Evolutionary conservation across 2,113 vertebrate genomes (phyloP), one percentile per base, ranked within the genome.

Genomic region (Campylomormyrus numenius): DNA sequence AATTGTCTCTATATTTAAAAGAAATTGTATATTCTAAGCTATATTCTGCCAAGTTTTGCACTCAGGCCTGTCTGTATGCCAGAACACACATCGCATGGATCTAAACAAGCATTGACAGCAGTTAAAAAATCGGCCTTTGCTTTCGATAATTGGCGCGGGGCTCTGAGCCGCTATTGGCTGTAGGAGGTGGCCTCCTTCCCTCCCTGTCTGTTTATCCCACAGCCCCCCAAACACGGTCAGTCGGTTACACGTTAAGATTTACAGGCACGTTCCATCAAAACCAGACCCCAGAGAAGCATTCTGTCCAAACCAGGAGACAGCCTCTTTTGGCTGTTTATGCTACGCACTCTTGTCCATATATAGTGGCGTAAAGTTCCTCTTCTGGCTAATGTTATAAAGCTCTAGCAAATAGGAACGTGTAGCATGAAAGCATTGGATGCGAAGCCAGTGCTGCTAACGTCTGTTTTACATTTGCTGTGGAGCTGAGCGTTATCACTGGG

Each of bases 11-110:
- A 42, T 77, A 31, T 80, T 31, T 42, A 80, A 80, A 42, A 42
- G 74, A 80, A 80, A 80, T 42, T 80, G 11, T 15, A 39, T 46
- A 77, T 17, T 77, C 42, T 52, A 42, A 62, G 49, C 17, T 87
- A 31, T 17, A 48, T 77, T 53, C 77, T 90, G 80, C 83, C 89
- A 91, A 56, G 53, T 49, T 48, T 90, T 85, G 52, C 52, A 90
- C 66, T 89, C 83, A 88, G 58, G n/a, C 35, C 15, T 53, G 66
- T 42, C 85, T 85, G 35, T n/a, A 58, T 49, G 70, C 77, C 88
- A 87, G 70, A 85, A 84, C 21, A 87, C 70, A 89, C 52, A 88
- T 85, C 80, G 74, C 31, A 89, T 31, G 49, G 88, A 80, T 74
- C 45, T 85, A 53, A 77, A 49, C 24, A 49, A 17, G 48, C 17